These are phyloP conservation scores for Sebastes diaconus DNA, from an alignment of 2,797 vertebrate genomes.

Conservation along the genomic window DNA sequence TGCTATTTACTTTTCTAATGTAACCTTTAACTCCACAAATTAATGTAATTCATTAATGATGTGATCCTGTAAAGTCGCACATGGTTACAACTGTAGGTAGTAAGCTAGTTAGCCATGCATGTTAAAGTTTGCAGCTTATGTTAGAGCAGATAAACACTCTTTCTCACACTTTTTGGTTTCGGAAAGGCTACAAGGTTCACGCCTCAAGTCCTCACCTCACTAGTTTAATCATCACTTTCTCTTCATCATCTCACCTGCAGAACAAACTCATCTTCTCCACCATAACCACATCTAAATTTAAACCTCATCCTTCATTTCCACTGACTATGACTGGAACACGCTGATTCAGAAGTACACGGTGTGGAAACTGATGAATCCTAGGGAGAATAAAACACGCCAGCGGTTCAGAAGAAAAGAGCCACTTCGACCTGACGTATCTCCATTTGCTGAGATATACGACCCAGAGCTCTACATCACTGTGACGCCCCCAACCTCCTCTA, in stretches of 20 bases:
- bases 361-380: conserved; percentile 9
- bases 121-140: background rate
- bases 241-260: background rate
- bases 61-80: background rate
- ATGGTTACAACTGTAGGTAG: too few relatives aligned
- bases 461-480: background rate
- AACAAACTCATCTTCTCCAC: background rate
- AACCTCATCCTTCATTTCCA: conserved; percentile 12
- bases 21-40: background rate
- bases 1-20: background rate
- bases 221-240: background rate
- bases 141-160: background rate
- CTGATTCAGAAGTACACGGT: conserved; percentile 27
- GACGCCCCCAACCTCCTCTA: background rate
- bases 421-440: background rate
- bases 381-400: conserved; percentile 23
- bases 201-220: background rate
- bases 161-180: background rate
- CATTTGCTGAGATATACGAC: conserved; percentile 14
- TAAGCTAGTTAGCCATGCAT: background rate
- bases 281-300: background rate
- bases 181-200: background rate
- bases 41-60: background rate
- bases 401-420: background rate
- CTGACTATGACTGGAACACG: conserved; percentile 26